These are phyloP conservation scores for Margaritifera margaritifera DNA, from an alignment of 2,888 invertebrate species.

Conservation along the genomic window DNA sequence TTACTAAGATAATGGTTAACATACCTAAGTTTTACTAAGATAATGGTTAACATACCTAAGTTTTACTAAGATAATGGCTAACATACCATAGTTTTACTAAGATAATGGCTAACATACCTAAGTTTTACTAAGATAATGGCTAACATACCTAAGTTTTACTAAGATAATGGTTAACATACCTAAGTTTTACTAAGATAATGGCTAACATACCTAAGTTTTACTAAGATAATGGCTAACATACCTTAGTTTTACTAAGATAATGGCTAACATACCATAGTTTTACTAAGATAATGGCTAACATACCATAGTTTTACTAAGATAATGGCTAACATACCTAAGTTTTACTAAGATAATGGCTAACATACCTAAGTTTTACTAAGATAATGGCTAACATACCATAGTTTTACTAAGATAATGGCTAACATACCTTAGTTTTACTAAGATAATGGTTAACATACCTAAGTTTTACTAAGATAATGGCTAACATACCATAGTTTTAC, in stretches of 20 bases:
- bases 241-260: no score
- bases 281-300: constrained; percentile 1
- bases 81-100: no score
- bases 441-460: no score
- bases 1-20: constrained; percentile 63
- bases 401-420: constrained; percentile 78
- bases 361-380: constrained; percentile 79
- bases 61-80: no score
- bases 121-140: constrained; percentile 73
- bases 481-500: constrained; percentile 79
- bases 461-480: not conserved
- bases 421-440: no score
- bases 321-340: constrained; percentile 77
- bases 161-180: constrained; percentile 67
- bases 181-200: constrained; percentile 77
- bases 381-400: constrained; percentile 76
- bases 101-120: constrained; percentile 76
- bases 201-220: constrained; percentile 80
- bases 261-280: no score
- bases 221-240: constrained; percentile 74
- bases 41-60: no score
- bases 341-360: constrained; percentile 64
- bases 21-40: constrained; percentile 82
- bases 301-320: constrained; percentile 78
- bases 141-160: constrained; percentile 79